These are phyloP conservation scores for Hozukius guyotensis DNA, from an alignment of 2,797 vertebrate genomes.

Conservation along the genomic window DNA sequence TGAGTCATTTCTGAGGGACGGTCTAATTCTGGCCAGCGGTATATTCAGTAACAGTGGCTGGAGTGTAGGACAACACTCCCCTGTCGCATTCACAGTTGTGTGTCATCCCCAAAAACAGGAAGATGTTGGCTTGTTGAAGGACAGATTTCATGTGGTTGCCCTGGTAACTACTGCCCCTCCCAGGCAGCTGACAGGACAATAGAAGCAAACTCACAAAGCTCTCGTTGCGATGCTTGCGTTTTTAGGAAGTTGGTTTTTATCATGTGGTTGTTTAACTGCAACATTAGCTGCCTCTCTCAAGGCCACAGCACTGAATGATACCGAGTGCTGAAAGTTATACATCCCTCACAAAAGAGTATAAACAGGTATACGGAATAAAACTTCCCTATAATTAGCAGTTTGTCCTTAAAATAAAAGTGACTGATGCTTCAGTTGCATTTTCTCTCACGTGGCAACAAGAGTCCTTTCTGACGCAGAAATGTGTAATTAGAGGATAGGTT, in stretches of 20 bases:
- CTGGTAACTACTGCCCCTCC: conserved; percentile 29
- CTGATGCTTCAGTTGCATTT: not conserved
- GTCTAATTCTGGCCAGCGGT: not conserved
- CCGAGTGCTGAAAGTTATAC: conserved; percentile 1
- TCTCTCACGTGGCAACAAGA: conserved; percentile 1
- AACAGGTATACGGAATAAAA: conserved; percentile 42
- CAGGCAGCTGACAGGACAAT: conserved; percentile 40
- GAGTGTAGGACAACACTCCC: not conserved
- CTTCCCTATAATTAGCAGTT: conserved; percentile 30
- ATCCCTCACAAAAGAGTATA: conserved; percentile 1
- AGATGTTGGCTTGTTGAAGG: conserved; percentile 33
- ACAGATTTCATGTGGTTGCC: conserved; percentile 36
- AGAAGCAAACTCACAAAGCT: not conserved
- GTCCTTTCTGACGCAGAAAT: not conserved
- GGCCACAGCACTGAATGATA: conserved; percentile 5
- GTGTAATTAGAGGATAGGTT: conserved; percentile 21
- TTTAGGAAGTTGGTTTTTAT: conserved; percentile 61
- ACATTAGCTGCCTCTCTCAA: not conserved
- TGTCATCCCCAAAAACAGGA: conserved; percentile 73
- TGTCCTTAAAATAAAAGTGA: conserved; percentile 27
- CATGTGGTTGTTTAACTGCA: conserved; percentile 18
- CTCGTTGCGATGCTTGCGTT: conserved; percentile 7
- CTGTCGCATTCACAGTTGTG: conserved; percentile 20
- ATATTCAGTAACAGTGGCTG: not conserved
- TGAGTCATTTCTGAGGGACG: conserved; percentile 16